A percentile compares a stretch with the other conserved stretches of the same genome.
These are phyloP conservation scores for Murina feae DNA, from an alignment of 2,113 vertebrate species.

Conservation along the genomic window DNA sequence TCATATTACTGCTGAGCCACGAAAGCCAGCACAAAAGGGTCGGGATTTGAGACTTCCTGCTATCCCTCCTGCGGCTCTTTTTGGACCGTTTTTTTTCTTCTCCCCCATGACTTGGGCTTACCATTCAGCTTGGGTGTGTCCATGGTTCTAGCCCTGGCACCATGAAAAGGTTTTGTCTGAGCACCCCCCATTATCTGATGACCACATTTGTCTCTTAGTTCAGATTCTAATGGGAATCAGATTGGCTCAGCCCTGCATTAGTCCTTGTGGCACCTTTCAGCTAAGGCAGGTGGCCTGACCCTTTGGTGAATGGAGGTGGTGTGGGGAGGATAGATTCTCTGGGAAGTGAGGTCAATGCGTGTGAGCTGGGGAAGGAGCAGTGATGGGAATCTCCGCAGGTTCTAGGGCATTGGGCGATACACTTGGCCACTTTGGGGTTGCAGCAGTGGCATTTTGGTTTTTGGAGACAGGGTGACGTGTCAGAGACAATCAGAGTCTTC, in stretches of 20 bases:
- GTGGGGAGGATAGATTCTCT: background rate
- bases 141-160: background rate
- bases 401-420: background rate
- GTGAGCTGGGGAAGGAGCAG: background rate
- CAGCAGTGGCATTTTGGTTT: constrained; percentile 63
- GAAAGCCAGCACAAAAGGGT: background rate
- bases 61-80: background rate
- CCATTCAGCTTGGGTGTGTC: background rate
- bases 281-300: background rate
- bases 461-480: constrained; percentile 93
- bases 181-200: background rate
- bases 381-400: background rate
- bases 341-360: background rate
- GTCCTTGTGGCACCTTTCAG: background rate
- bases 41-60: background rate
- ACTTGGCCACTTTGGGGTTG: background rate
- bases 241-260: background rate
- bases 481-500: constrained; percentile 94
- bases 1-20: background rate
- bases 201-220: background rate
- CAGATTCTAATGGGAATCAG: background rate
- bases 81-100: background rate
- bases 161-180: background rate
- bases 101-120: background rate
- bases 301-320: background rate